Conservation (phyloP, 2,797 vertebrate genomes). For the Phrynocephalus vlangalii region DNA sequence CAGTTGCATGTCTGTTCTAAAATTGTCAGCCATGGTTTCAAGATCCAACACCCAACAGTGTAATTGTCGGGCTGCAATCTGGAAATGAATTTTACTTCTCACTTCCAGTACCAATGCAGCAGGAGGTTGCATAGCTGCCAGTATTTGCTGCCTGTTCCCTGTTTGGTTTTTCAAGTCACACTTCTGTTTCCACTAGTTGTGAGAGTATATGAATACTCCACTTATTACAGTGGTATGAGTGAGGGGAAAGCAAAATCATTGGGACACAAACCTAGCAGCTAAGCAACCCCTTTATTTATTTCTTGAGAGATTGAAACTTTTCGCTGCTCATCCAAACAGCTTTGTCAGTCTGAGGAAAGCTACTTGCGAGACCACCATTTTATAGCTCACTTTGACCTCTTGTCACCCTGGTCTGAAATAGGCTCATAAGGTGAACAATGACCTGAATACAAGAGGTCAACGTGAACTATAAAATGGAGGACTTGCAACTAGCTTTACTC, state of each 20-base stretch:
- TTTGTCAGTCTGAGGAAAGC: too few relatives aligned
- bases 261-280: not conserved
- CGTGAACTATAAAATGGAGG: too few relatives aligned
- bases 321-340: too few relatives aligned
- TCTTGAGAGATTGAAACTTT: too few relatives aligned
- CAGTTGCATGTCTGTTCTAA: slow-evolving; percentile 35
- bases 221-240: not conserved
- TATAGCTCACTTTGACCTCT: too few relatives aligned
- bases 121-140: not conserved
- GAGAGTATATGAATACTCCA: not conserved
- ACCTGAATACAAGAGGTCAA: too few relatives aligned
- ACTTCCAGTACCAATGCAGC: not conserved
- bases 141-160: not conserved
- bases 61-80: slow-evolving; percentile 21
- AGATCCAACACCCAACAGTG: slow-evolving; percentile 39
- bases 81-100: not conserved
- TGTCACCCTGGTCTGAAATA: too few relatives aligned
- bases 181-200: not conserved
- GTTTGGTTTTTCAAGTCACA: not conserved
- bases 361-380: too few relatives aligned
- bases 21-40: slow-evolving; percentile 21
- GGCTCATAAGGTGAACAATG: too few relatives aligned
- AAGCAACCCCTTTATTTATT: not conserved
- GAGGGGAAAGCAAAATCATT: not conserved
- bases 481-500: too few relatives aligned